Evolutionary conservation across 2,888 invertebrate species (phyloP), one percentile per base, ranked within the genome.

Genomic region (Athetis lepigone): DNA sequence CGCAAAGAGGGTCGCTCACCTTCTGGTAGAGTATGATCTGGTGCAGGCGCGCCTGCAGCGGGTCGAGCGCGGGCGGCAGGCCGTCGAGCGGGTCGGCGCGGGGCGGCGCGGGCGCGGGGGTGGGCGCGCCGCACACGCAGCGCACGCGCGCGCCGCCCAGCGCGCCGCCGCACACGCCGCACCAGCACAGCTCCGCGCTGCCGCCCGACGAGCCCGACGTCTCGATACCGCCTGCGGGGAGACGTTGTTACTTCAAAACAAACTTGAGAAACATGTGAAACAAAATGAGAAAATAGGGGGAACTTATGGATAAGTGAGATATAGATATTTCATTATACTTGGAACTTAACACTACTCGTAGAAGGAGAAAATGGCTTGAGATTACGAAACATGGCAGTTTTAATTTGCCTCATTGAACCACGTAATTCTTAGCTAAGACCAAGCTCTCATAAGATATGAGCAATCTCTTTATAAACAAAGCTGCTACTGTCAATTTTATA

Each of bases 21-120:
- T 96, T 97, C 87, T 98, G 97, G 77, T 97, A 97, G 62, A 97
- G 95, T 81, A 98, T 97, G 84, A 98, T 97, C 91, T 98, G 97
- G 87, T 97, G 97, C 83, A 98, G 95, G 73, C 98, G 94, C 72
- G 96, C 96, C 90, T 98, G 98, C 74, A 97, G 95, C 68, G 97
- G 96, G 86, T 97, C 97, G 71, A 95, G 94, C 65, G 97, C 95
- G 42, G 97, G 96, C 67, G 97, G 96, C 84, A 98, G 94, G 45
- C 98, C 98, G 90, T 98, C 97, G 43, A 96, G 95, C 71, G 96
- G 95, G 84, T 97, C 97, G 55, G 96, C 86, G 70, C 96, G 72
- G 66, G 36, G 60, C 37, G 59, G 45, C 43, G 68, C 65, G 72
- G 79, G 57, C 77, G 75, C 60, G 76, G 80, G 52, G 66, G 75